Evolutionary conservation across 2,113 vertebrate genomes (phyloP), one percentile per base, ranked within the genome.

Genomic region (Ceyx margarethae): DNA sequence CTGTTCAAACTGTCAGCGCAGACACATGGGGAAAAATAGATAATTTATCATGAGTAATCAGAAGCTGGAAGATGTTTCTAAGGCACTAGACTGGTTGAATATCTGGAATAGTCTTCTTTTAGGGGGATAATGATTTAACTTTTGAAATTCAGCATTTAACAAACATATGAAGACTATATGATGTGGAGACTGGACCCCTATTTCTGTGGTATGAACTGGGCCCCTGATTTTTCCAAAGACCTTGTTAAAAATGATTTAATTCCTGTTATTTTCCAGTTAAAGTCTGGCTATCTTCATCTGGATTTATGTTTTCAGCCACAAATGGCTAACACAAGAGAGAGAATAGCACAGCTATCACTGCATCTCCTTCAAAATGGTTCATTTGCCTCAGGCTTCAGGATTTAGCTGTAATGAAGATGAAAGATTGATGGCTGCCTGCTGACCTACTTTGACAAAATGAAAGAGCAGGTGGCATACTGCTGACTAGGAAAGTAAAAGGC

Each of bases 401-500:
- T 96, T 97, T 95, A 96, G 76, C 94, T 91, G 87, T 97, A 96
- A 97, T 95, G 96, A 97, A 96, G 95, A 97, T 96, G 95, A 96
- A 97, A 96, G 95, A 97, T 96, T 96, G 96, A 97, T 97, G 95
- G 78, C 94, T 97, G 95, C 91, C 96, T 96, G 94, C 95, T 97
- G 96, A 97, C 96, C 96, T 97, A 97, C 94, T 97, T 97, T 96
- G 92, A 95, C 83, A 89, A 94, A 96, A 97, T 95, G 95, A 95
- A 95, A 95, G 85, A 97, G 95, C 96, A 96, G 96, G 96, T 97
- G 95, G 96, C 93, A 93, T 73, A 85, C 92, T 95, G 88, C 94
- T 95, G 91, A 95, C 95, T 95, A 76, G 89, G 85, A 90, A 95
- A 95, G 87, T 74, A 89, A 93, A 96, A 85, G 76, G 81, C 61